Conservation (phyloP, 2,797 vertebrate species). For the Lagorchestes hirsutus region DNA sequence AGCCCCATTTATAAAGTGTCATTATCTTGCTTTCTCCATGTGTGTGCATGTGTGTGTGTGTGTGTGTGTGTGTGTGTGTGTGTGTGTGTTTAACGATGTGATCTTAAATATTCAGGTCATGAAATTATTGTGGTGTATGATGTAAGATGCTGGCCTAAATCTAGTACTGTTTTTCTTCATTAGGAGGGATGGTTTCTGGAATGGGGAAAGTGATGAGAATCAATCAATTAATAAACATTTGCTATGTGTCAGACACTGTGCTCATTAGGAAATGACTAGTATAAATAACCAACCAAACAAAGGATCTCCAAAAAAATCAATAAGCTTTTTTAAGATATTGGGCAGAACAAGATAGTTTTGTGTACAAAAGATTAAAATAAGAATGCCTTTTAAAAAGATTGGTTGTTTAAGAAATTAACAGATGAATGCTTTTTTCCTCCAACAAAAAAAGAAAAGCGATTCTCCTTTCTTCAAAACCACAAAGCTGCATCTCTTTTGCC, state of each 20-base stretch:
- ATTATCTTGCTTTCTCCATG: not conserved
- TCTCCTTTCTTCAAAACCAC: not conserved
- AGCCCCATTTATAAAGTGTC: not conserved
- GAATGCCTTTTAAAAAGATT: not conserved
- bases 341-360: not conserved
- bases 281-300: not conserved
- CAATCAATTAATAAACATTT: not conserved
- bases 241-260: not conserved
- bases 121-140: not conserved
- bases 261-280: not conserved
- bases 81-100: not conserved
- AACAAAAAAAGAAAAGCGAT: not conserved
- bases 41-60: no score
- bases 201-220: not conserved
- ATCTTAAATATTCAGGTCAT: not conserved
- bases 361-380: not conserved
- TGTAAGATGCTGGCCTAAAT: not conserved
- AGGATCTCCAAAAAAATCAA: not conserved
- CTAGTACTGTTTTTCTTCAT: not conserved
- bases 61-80: no score
- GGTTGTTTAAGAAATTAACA: not conserved
- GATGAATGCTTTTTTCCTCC: constrained; percentile 40
- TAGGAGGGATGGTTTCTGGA: not conserved
- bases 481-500: not conserved
- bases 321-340: not conserved